A percentile compares a stretch with the other conserved stretches of the same genome.
Evolutionary conservation across 2,888 invertebrate species (phyloP).

Genomic region (Zhuqinia jingwanae): DNA sequence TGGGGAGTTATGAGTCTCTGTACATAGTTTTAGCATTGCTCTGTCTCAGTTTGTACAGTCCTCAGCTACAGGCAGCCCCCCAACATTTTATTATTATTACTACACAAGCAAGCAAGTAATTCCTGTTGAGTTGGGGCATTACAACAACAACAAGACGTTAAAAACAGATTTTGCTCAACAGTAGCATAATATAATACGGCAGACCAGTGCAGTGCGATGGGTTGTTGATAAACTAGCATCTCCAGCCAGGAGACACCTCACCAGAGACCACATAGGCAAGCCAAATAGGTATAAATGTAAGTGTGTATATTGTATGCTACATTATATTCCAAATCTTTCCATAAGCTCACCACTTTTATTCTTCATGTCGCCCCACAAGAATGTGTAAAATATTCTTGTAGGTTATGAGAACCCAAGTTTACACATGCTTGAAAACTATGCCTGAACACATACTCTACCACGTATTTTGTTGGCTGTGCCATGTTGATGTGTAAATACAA

Average conservation of each 20-base stretch:
- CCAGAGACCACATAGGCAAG: neutral
- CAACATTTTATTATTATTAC: neutral
- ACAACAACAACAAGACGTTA: neutral
- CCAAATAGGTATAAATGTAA: no score
- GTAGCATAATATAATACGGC: no score
- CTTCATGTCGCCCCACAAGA: slow-evolving; percentile 37
- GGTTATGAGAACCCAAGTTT: neutral
- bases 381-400: slow-evolving; percentile 38
- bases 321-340: neutral
- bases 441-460: neutral
- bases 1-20: slow-evolving; percentile 42
- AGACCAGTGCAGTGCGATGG: no score
- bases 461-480: neutral
- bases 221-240: neutral
- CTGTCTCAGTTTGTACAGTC: slow-evolving; percentile 37
- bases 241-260: neutral
- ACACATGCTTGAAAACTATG: neutral
- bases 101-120: neutral
- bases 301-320: neutral
- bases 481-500: neutral
- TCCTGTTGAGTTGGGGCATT: slow-evolving; percentile 35
- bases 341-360: slow-evolving; percentile 31
- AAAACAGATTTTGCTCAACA: neutral
- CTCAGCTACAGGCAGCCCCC: neutral
- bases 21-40: neutral